Evolutionary conservation across 2,113 vertebrate genomes (phyloP), one percentile per base, ranked within the genome.

Genomic region (Otocyon megalotis): DNA sequence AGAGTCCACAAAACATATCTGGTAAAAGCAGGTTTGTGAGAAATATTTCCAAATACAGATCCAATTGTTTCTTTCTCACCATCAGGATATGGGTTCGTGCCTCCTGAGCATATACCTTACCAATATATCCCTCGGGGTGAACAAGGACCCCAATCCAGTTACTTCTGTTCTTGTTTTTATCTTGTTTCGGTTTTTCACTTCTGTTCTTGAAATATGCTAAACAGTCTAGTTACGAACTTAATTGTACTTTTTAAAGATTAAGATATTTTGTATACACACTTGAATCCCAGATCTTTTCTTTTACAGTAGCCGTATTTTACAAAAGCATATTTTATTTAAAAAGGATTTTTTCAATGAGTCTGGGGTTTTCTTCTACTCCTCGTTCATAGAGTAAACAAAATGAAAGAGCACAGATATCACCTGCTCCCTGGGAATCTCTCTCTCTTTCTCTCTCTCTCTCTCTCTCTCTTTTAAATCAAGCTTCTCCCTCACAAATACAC

Each of bases 381-480:
- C 94, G 43, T 54, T 90, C 35, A 89, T 69, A 67, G 32, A 94
- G 56, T 53, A 81, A 92, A 88, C 13, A 89, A 94, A 96, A 54
- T 63, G 14, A 65, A 96, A 84, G 24, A 88, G 48, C 24, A 94
- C 17, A 79, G 32, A 77, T 5, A 69, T 74, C 24, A n/a, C 3
- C 76, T 74, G 20, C 12, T 97, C 35, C 22, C 19, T 43, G 4
- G 19, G 1, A 26, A 53, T 90, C 26, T 82, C 20, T 43, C 43
- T 43, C 43, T 43, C 6, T 43, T 5, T 43, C 43, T 43, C 43
- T 43, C 43, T 43, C 43, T 43, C 43, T 43, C 43, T 4, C 37
- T 43, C 43, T 43, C 43, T 43, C 43, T 43, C 43, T 43, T 43
- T 43, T 43, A 82, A 50, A 16, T 32, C 30, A 76, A 96, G 8